Base-by-base conservation (phyloP, 2,797 vertebrate species). In the Acrocephalus scirpaceus region DNA sequence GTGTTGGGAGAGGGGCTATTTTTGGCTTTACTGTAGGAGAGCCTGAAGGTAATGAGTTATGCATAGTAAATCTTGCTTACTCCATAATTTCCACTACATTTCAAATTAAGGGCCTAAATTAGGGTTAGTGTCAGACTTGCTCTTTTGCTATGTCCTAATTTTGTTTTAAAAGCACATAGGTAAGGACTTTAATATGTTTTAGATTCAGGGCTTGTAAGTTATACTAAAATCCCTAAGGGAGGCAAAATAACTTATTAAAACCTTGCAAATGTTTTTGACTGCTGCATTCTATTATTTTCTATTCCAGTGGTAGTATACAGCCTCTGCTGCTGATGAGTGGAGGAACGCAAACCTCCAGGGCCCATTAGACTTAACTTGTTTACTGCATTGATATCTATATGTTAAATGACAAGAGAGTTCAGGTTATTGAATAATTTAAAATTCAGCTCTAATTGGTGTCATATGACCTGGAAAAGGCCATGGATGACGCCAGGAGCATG, bases 371-470 rank as follows among this genome's bases (percentile, higher is more conserved):
- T 98, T 98, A 98, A 98, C 98, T 98, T 98, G 98, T 98, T 98
- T 98, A 98, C 97, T 96, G 97, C 98, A 96, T 97, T 98, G 97
- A 98, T 98, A 98, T 98, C 98, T 98, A 98, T 98, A 98, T 98
- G 98, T 98, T 98, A 98, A 98, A 98, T 97, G 96, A 98, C 97
- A 98, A 97, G 98, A 98, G 98, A 98, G 97, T 98, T 98, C 98
- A 97, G 97, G 96, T 98, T 98, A 98, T 98, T 98, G 98, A 98
- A 98, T 98, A 98, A 98, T 98, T 98, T 98, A 98, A 98, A 98
- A 98, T 98, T 98, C 98, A 97, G 96, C 97, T 98, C 97, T 95
- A 98, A 98, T 98, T 98, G 97, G 98, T 98, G 98, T 98, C 98
- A 97, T 97, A 97, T 98, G 98, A 98, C 98, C 98, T 98, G 97